Conservation (phyloP, 1,140 invertebrate species). For the Drosophila nannoptera region DNA sequence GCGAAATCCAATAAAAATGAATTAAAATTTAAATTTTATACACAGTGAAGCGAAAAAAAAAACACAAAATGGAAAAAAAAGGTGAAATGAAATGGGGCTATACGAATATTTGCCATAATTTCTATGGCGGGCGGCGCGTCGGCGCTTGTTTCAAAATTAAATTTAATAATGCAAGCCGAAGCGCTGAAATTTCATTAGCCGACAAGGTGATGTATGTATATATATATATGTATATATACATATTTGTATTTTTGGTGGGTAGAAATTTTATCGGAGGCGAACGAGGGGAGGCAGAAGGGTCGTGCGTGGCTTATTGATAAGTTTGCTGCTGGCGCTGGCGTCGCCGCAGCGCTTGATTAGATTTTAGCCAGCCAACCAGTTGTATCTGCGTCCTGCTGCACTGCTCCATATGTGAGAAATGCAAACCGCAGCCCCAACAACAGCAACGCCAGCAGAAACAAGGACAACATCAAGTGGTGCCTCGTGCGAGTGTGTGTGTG, state of each 20-base stretch:
- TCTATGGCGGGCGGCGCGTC: conserved; percentile 22
- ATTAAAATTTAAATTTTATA: conserved; percentile 75
- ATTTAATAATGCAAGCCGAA: conserved; percentile 67
- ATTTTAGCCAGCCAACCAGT: conserved; percentile 56
- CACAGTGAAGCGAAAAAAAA: conserved; percentile 9
- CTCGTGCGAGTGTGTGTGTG: conserved; percentile 1
- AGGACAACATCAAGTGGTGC: too few species aligned
- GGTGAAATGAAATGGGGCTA: conserved; percentile 15
- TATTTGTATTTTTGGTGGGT: conserved; percentile 8
- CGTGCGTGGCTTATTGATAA: conserved; percentile 59
- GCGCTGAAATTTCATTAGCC: conserved; percentile 52
- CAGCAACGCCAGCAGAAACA: conserved; percentile 12
- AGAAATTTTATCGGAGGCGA: conserved; percentile 16
- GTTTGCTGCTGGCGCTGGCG: conserved; percentile 26
- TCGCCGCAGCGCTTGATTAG: conserved; percentile 74
- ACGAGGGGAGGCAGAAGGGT: background rate
- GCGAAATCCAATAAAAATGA: conserved; percentile 40
- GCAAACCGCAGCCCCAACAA: conserved; percentile 59
- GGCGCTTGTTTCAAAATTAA: conserved; percentile 54
- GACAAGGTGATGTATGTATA: conserved; percentile 42
- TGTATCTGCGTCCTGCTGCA: conserved; percentile 1
- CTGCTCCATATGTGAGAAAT: conserved; percentile 33
- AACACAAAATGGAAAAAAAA: conserved; percentile 3
- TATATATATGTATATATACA: background rate
- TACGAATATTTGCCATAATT: conserved; percentile 67